Evolutionary conservation across 2,113 vertebrate species (phyloP).

Genomic region (Origma solitaria): DNA sequence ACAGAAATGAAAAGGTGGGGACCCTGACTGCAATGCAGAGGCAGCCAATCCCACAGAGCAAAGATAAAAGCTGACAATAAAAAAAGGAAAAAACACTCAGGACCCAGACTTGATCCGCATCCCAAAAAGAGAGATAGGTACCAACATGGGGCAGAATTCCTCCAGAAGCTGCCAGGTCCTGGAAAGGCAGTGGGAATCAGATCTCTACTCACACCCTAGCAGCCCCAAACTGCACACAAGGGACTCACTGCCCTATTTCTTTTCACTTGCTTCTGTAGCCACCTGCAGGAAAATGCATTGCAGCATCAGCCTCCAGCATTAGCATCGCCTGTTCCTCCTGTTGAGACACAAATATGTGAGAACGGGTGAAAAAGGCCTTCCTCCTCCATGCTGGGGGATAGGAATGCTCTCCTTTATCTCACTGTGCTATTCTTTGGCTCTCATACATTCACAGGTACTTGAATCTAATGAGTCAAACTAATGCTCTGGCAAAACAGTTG

Average conservation of each 20-base stretch:
- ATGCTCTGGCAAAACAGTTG: not conserved
- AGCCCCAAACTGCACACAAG: not conserved
- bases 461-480: not conserved
- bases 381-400: not conserved
- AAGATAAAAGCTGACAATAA: not conserved
- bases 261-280: not conserved
- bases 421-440: not conserved
- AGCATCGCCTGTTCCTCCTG: not conserved
- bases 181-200: not conserved
- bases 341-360: fast-evolving
- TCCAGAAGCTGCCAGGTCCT: not conserved
- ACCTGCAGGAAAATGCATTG: not conserved
- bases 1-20: not conserved
- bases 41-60: not conserved
- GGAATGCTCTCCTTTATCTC: not conserved
- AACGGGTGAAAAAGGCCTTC: not conserved
- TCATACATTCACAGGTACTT: not conserved
- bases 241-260: fast-evolving
- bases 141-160: not conserved
- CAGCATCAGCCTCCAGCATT: not conserved
- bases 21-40: not conserved
- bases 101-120: not conserved
- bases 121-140: not conserved
- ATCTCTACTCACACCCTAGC: not conserved
- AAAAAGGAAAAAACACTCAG: not conserved